Evolutionary conservation across 1,140 invertebrate genomes (phyloP), one percentile per base, ranked within the genome.

Genomic region (Saccostrea glomerata): DNA sequence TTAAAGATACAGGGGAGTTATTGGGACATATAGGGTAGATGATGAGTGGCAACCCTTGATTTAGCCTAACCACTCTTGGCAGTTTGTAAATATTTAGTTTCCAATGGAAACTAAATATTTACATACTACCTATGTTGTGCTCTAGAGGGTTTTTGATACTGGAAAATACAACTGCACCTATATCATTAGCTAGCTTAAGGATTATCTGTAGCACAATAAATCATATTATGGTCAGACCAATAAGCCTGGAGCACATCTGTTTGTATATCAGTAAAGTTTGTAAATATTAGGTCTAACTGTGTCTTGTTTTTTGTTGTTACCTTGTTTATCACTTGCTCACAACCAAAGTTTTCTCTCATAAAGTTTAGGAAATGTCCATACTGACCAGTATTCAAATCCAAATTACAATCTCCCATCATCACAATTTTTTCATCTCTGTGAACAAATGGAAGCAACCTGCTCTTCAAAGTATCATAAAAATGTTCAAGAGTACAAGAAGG

Each of bases 301-400:
- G 30, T 36, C 30, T 36, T 36, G 30, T 36, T 36, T 36, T 36
- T 36, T 36, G 30, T 36, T 36, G 30, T 36, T 36, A 36, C 30
- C 30, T 36, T 36, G 30, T 36, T 36, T 36, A 36, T 36, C 30
- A 36, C 30, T 36, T 36, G 30, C 30, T 36, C 30, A 36, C 30
- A 36, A 36, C 30, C 30, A 36, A 36, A 36, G 30, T 36, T 36
- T 36, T 36, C 30, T 36, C 30, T 15, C 85, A 89, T 89, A n/a
- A 86, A 89, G 15, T 83, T 47, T 25, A 89, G 20, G 36, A 86
- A 86, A 25, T 60, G 11, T 23, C 5, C 23, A 83, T 86, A 47
- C 17, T 25, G 23, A 23, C 25, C 25, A 47, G 40, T 36, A 13
- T 25, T n/a, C 11, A 77, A 20, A 73, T 89, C 85, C 12, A 89